Percentiles rank a stretch among this genome's conserved stretches.
phyloP scores from a whole-genome alignment of 2,888 invertebrate species.

The Dynastes maya region DNA sequence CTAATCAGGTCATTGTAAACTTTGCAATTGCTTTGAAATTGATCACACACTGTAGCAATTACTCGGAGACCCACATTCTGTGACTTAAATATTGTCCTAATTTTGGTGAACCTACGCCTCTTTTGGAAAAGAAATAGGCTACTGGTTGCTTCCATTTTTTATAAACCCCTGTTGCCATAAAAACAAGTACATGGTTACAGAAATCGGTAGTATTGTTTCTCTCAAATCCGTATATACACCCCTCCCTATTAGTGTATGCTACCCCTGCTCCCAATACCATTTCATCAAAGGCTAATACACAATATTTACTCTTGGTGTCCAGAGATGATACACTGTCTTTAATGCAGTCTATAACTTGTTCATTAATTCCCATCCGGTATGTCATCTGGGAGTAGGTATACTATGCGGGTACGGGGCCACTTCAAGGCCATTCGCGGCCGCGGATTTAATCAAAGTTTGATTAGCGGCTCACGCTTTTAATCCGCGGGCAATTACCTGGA shows the following conservation, averaged over 20 bases:
- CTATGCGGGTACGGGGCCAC: too few species aligned
- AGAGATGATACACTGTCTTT: conserved; percentile 3
- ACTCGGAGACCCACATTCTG: conserved; percentile 53
- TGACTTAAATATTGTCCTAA: conserved; percentile 16
- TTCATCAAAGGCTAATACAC: conserved; percentile 26
- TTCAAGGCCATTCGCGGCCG: too few species aligned
- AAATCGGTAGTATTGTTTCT: conserved; percentile 20
- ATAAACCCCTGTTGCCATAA: conserved; percentile 8
- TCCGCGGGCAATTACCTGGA: too few species aligned
- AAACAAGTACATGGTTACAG: conserved; percentile 21
- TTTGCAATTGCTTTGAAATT: conserved; percentile 53
- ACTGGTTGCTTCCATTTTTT: conserved; percentile 2
- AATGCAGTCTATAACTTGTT: not conserved
- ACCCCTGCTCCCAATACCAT: not conserved
- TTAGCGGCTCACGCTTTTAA: too few species aligned
- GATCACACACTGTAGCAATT: conserved; percentile 55
- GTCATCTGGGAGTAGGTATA: too few species aligned
- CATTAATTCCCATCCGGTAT: conserved; percentile 2
- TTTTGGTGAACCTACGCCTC: not conserved
- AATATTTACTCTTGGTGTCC: conserved; percentile 1
- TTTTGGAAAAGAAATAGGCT: not conserved
- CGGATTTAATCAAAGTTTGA: too few species aligned
- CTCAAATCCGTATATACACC: not conserved
- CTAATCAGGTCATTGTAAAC: conserved; percentile 51
- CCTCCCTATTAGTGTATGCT: conserved; percentile 12